phyloP scores from a whole-genome alignment of 2,797 vertebrate genomes.

The Cryptoprocta ferox region DNA sequence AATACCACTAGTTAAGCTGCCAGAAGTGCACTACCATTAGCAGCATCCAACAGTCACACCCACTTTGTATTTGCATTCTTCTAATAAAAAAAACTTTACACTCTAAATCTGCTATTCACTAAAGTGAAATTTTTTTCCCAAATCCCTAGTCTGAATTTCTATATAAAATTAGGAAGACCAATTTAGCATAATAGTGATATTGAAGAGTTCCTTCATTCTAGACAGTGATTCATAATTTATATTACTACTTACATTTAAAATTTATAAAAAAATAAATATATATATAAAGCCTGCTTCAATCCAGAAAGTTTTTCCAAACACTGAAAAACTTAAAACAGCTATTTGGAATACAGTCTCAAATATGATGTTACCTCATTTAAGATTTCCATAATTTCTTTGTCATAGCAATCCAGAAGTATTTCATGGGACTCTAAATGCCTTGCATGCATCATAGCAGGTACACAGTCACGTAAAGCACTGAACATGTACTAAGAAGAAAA shows the following conservation, averaged over 20 bases:
- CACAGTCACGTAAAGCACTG: constrained; percentile 95
- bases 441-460: constrained; percentile 94
- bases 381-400: constrained; percentile 97
- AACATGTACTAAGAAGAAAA: constrained; percentile 95
- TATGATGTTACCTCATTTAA: constrained; percentile 93
- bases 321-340: background rate
- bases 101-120: constrained; percentile 36
- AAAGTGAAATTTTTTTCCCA: background rate
- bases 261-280: background rate
- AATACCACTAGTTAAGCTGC: background rate
- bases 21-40: background rate
- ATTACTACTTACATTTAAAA: background rate
- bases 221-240: background rate
- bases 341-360: background rate
- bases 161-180: background rate
- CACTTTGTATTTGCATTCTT: background rate
- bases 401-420: constrained; percentile 94
- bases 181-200: background rate
- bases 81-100: constrained; percentile 36
- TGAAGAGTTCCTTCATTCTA: background rate
- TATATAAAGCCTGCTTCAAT: background rate
- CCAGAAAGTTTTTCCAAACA: background rate
- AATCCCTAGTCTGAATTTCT: background rate
- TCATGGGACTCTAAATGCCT: constrained; percentile 95
- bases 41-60: constrained; percentile 3